Evolutionary conservation across 2,113 vertebrate species (phyloP).

Genomic region (Thunnus maccoyii): DNA sequence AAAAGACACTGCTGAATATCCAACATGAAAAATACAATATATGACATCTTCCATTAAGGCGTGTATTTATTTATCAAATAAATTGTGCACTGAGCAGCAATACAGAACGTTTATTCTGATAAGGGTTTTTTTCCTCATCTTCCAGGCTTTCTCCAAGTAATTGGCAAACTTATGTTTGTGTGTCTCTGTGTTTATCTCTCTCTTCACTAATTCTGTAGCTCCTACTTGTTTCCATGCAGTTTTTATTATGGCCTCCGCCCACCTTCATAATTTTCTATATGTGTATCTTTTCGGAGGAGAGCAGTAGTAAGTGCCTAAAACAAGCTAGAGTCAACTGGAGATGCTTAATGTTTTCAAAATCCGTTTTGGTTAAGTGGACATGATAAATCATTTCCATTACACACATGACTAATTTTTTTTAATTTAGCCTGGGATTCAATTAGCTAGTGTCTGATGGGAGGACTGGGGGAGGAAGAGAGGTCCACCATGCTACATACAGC

Average conservation of each 20-base stretch:
- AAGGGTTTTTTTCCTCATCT: background rate
- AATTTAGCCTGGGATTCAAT: constrained; percentile 76
- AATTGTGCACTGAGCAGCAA: background rate
- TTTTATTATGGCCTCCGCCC: constrained; percentile 12
- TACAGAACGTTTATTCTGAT: background rate
- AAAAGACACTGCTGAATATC: background rate
- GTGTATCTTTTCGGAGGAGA: constrained; percentile 44
- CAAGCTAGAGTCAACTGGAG: constrained; percentile 77
- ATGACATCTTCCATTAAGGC: too few species aligned
- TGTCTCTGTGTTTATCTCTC: constrained; percentile 34
- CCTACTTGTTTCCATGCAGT: constrained; percentile 11
- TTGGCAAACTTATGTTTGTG: background rate
- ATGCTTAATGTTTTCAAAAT: constrained; percentile 81
- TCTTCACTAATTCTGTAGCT: constrained; percentile 12
- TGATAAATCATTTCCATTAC: constrained; percentile 82
- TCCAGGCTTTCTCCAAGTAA: background rate
- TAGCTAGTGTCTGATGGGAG: constrained; percentile 73
- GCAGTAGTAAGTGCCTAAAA: constrained; percentile 63
- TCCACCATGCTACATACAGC: constrained; percentile 66
- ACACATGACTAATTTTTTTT: constrained; percentile 78
- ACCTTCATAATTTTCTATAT: constrained; percentile 44
- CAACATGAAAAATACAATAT: background rate
- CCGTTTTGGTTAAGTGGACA: constrained; percentile 83
- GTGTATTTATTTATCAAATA: background rate
- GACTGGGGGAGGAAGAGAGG: constrained; percentile 58